phyloP scores from a whole-genome alignment of 2,113 vertebrate genomes.

The Otocyon megalotis region DNA sequence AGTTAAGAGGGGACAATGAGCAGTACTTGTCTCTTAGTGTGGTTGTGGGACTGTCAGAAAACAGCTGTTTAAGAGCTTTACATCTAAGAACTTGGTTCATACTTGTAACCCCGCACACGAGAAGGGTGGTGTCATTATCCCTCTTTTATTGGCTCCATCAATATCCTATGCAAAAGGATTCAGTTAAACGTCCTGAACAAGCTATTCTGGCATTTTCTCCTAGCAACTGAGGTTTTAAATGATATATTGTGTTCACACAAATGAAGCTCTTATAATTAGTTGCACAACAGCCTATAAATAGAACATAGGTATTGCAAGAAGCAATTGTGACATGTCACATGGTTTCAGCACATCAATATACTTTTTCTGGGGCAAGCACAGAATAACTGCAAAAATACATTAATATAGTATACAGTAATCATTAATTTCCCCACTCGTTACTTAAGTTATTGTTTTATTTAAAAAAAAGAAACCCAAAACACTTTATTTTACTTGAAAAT shows the following conservation, averaged over 20 bases:
- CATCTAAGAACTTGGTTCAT: not conserved
- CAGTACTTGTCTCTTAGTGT: not conserved
- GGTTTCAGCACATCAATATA: not conserved
- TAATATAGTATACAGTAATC: not conserved
- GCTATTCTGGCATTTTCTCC: not conserved
- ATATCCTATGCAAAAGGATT: not conserved
- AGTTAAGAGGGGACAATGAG: not conserved
- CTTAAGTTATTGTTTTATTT: not conserved
- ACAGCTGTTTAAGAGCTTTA: not conserved
- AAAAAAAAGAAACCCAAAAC: not conserved
- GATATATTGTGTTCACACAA: not conserved
- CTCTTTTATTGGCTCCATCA: not conserved
- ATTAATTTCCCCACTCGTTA: not conserved
- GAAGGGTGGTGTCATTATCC: not conserved
- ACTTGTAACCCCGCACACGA: not conserved
- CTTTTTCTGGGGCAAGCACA: not conserved
- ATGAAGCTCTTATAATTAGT: not conserved
- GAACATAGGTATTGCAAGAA: slow-evolving; percentile 8
- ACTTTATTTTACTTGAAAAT: slow-evolving; percentile 25
- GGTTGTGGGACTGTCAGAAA: not conserved
- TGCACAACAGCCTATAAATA: not conserved
- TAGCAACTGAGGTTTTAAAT: not conserved
- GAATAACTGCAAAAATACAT: not conserved
- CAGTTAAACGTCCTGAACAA: not conserved
- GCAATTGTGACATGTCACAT: not conserved